These are phyloP conservation scores for Pachydiplax longipennis DNA, from an alignment of 2,888 invertebrate species.

Conservation along the genomic window DNA sequence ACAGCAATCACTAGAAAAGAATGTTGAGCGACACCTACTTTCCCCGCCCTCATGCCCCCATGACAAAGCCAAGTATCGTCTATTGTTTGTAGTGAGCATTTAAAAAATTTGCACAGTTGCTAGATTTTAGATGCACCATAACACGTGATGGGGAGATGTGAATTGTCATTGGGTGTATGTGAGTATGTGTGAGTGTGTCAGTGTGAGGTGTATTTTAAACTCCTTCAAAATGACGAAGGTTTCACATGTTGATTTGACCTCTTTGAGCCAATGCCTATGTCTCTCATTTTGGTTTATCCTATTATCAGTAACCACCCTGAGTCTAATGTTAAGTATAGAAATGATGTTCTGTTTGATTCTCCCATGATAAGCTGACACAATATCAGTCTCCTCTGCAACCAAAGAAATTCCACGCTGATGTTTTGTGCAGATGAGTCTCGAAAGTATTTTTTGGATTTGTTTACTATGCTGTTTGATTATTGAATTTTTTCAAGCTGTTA, in stretches of 20 bases:
- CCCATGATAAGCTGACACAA: not conserved
- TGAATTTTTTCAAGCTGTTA: constrained; percentile 40
- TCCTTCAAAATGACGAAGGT: constrained; percentile 30
- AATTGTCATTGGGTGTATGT: constrained; percentile 19
- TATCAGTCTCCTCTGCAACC: not conserved
- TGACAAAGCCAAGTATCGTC: constrained; percentile 39
- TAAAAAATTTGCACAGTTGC: constrained; percentile 43
- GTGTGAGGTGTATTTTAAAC: constrained; percentile 41
- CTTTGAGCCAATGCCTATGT: constrained; percentile 3
- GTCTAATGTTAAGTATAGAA: not conserved
- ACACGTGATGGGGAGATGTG: constrained; percentile 35
- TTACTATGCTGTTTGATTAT: constrained; percentile 31
- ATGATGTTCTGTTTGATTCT: not conserved
- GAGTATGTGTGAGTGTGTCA: constrained; percentile 26
- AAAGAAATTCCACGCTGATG: constrained; percentile 4
- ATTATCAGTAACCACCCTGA: not conserved
- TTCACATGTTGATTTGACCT: constrained; percentile 22
- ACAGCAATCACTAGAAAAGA: constrained; percentile 26
- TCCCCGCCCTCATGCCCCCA: constrained; percentile 21
- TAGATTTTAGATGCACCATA: constrained; percentile 42
- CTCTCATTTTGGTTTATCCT: not conserved
- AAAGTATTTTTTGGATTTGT: constrained; percentile 13
- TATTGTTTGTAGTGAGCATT: constrained; percentile 42
- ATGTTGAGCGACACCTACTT: constrained; percentile 18
- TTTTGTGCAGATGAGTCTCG: constrained; percentile 11